Base-by-base conservation (phyloP, 2,797 vertebrate species). In the Scyliorhinus canicula region DNA sequence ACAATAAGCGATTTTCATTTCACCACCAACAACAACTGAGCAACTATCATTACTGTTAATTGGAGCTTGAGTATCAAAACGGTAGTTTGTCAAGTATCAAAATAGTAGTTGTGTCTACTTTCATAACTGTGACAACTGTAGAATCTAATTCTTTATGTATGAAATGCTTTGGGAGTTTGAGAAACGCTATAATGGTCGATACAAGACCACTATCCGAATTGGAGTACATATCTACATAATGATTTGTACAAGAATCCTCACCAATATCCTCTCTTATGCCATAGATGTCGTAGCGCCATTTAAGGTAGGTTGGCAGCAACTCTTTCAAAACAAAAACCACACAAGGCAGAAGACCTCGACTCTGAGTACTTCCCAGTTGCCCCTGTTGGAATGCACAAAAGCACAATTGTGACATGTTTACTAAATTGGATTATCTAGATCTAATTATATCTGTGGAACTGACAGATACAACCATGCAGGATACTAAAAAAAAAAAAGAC, bases 221-320 rank as follows among this genome's bases (percentile, higher is more conserved):
- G 35, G 35, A 90, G 6, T 40, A 3, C 5, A 63, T 16, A 35
- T 40, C 63, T 90, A 90, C 35, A 63, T 57, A 55, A 86, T 55
- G 35, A 90, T 16, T 93, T 35, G 28, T 52, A 44, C 12, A 74
- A 28, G 47, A 11, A 2, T 4, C 35, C 97, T 97, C 96, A 99
- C 99, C 99, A 0, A 99, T 99, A 95, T 97, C 97, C 95, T 99
- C 99, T 95, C 99, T 97, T 95, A 98, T 98, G 21, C 99, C 99
- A 0, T 99, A 98, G 74, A 97, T 98, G 96, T 98, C 99, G 93
- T 99, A 99, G 93, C 99, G 98, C 99, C 99, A 99, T 96, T 98
- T 99, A 96, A 99, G 98, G 95, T 99, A 99, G 0, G 98, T 99
- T 52, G 99, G 99, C 95, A 99, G 97, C 98, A 99, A 99, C 96